These are phyloP conservation scores for Erythrocercus mccallii DNA, from an alignment of 2,113 vertebrate species.

Conservation along the genomic window DNA sequence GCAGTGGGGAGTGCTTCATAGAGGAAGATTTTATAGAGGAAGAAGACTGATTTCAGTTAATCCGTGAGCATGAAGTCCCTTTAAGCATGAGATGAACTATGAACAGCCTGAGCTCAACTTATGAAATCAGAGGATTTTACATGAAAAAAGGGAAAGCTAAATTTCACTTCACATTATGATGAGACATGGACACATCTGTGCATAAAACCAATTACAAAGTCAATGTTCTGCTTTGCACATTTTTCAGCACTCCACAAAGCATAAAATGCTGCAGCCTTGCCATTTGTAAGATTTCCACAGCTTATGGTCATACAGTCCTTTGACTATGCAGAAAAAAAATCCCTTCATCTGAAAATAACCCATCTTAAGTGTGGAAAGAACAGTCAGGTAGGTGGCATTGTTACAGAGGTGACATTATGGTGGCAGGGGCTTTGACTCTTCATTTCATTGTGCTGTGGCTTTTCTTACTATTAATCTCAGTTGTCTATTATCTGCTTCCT, in stretches of 20 bases:
- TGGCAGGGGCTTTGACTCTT: neutral
- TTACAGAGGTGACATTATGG: neutral
- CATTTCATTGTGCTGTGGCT: neutral
- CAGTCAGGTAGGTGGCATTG: neutral
- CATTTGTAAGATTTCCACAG: neutral
- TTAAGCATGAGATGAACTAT: neutral
- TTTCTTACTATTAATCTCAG: neutral
- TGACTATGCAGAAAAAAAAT: neutral
- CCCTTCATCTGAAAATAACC: neutral
- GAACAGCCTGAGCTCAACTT: neutral
- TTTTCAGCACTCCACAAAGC: neutral
- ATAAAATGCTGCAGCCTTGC: neutral
- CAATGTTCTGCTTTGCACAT: neutral
- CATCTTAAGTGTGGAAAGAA: neutral
- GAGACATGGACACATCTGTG: neutral
- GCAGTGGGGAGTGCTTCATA: neutral
- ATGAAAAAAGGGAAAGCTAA: neutral
- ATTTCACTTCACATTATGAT: neutral
- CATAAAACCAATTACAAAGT: conserved; percentile 24
- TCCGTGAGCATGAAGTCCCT: neutral
- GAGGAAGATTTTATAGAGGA: neutral
- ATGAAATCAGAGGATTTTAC: conserved; percentile 8
- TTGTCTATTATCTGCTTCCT: neutral
- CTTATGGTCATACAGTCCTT: neutral
- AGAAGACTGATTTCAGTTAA: neutral